These are phyloP conservation scores for Rhorus exstirpatorius DNA, from an alignment of 2,888 invertebrate species.

Conservation along the genomic window DNA sequence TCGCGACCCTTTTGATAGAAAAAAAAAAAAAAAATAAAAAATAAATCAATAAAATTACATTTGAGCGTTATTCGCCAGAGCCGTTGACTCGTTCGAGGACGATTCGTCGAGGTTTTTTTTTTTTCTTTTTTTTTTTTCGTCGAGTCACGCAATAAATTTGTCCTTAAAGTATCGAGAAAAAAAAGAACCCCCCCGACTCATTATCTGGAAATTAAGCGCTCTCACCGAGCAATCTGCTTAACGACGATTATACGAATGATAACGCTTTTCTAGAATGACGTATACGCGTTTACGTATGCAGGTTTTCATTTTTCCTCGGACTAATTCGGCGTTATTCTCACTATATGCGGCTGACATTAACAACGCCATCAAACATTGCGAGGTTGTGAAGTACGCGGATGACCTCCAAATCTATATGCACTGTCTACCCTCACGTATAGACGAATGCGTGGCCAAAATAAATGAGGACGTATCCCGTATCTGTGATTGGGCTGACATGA, in stretches of 20 bases:
- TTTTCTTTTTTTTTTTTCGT: not conserved
- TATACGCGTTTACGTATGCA: not conserved
- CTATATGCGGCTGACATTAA: too few relatives aligned
- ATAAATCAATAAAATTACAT: too few relatives aligned
- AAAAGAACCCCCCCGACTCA: too few relatives aligned
- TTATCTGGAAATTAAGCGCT: constrained; percentile 33
- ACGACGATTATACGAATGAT: constrained; percentile 44
- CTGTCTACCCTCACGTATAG: too few relatives aligned
- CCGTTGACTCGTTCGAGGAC: too few relatives aligned
- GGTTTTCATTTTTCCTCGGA: constrained; percentile 8
- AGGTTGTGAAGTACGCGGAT: too few relatives aligned
- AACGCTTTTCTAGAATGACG: constrained; percentile 43
- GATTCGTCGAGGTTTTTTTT: not conserved
- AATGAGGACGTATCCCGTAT: too few relatives aligned
- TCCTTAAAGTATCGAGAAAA: constrained; percentile 10
- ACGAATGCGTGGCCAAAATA: too few relatives aligned
- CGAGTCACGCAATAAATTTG: not conserved
- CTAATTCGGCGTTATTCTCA: constrained; percentile 12
- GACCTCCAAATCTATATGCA: too few relatives aligned
- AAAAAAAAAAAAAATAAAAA: not conserved
- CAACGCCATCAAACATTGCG: too few relatives aligned
- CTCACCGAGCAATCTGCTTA: constrained; percentile 18
- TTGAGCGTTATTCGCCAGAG: too few relatives aligned
- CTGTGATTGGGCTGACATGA: too few relatives aligned
- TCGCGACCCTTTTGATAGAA: constrained; percentile 79